These are phyloP conservation scores for Xenotilapia flavipinnis DNA, from an alignment of 2,113 vertebrate species.

Conservation along the genomic window DNA sequence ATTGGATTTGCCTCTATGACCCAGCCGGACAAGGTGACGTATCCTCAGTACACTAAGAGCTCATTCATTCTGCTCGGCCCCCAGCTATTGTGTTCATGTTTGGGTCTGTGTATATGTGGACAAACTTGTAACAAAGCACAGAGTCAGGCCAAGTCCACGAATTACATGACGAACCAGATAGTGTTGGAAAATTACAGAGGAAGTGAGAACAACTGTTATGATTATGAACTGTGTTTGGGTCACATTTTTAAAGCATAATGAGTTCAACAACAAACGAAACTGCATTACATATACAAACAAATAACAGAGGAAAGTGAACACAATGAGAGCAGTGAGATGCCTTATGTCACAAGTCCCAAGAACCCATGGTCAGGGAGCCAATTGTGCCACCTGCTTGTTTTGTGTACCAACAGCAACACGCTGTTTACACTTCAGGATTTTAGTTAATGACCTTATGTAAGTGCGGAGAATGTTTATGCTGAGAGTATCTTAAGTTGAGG, in stretches of 20 bases:
- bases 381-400: background rate
- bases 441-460: constrained; percentile 27
- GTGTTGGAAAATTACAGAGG: background rate
- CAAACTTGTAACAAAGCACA: background rate
- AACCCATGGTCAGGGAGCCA: background rate
- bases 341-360: constrained; percentile 4
- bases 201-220: background rate
- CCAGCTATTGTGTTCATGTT: background rate
- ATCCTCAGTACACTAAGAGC: constrained; percentile 4
- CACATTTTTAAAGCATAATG: background rate
- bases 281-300: background rate
- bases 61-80: background rate
- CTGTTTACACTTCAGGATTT: constrained; percentile 2
- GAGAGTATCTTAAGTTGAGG: background rate
- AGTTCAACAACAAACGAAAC: rapidly evolving
- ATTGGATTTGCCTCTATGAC: constrained; percentile 3
- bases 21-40: background rate
- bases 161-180: background rate
- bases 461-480: background rate
- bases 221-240: background rate
- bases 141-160: background rate
- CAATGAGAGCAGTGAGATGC: background rate
- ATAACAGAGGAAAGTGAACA: background rate
- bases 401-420: background rate
- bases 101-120: background rate